Evolutionary conservation across 1,140 invertebrate species (phyloP).

Genomic region (Tetragnatha versicolor): DNA sequence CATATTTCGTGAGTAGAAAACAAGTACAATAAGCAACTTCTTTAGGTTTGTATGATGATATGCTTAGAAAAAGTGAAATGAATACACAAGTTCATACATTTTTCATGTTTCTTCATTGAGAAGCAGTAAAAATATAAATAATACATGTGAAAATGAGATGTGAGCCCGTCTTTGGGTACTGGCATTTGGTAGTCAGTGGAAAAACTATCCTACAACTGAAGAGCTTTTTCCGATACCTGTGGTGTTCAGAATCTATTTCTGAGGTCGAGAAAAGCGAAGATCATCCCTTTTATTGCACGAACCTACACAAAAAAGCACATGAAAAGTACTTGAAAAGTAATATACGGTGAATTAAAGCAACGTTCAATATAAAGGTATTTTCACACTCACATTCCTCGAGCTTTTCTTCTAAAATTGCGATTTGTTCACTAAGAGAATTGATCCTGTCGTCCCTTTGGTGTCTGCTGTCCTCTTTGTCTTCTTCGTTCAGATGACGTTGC

Average conservation of each 20-base stretch:
- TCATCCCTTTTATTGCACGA: constrained; percentile 18
- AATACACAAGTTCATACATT: too few relatives aligned
- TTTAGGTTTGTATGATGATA: too few relatives aligned
- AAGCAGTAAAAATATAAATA: neutral
- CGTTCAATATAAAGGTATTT: neutral
- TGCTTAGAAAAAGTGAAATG: too few relatives aligned
- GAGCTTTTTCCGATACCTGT: too few relatives aligned
- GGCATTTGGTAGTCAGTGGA: too few relatives aligned
- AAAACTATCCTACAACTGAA: too few relatives aligned
- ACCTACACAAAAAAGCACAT: neutral
- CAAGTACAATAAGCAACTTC: too few relatives aligned
- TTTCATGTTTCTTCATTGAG: too few relatives aligned
- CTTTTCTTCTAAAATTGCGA: constrained; percentile 43
- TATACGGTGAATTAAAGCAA: neutral
- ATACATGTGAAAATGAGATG: neutral
- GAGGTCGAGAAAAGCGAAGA: neutral
- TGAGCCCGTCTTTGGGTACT: neutral
- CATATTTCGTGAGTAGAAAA: too few relatives aligned
- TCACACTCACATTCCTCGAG: constrained; percentile 45
- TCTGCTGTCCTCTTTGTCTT: neutral
- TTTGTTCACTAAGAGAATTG: constrained; percentile 53
- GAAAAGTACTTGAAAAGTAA: neutral
- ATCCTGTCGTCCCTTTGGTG: constrained; percentile 38
- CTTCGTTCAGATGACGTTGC: neutral
- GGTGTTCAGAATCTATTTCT: too few relatives aligned